phyloP scores from a whole-genome alignment of 2,888 invertebrate genomes.

The Drosophila eohydei region DNA sequence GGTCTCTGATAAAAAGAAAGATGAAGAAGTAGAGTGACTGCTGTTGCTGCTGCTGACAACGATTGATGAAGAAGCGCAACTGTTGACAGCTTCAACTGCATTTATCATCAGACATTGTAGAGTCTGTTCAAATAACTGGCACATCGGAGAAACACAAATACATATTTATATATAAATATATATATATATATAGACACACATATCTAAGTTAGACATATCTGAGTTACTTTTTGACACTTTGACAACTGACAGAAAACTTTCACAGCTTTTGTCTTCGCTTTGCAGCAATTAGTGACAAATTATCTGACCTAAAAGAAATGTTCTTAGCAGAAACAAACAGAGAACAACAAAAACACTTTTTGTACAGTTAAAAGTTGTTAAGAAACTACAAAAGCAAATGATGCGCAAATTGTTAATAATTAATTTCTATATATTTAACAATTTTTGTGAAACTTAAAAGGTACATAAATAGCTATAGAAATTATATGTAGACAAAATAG shows the following conservation, averaged over 20 bases:
- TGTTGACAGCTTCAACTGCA: slow-evolving; percentile 66
- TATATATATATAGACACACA: not conserved
- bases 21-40: not conserved
- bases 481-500: not conserved
- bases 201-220: slow-evolving; percentile 2
- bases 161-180: not conserved
- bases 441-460: not conserved
- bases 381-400: not conserved
- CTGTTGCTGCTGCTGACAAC: slow-evolving; percentile 7
- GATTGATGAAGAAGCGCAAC: slow-evolving; percentile 55
- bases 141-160: slow-evolving; percentile 35
- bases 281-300: slow-evolving; percentile 55
- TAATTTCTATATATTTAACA: not conserved
- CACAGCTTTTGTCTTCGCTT: slow-evolving; percentile 42
- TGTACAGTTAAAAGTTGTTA: slow-evolving; percentile 2
- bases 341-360: not conserved
- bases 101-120: slow-evolving; percentile 47
- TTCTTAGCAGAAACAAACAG: slow-evolving; percentile 42
- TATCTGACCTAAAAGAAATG: slow-evolving; percentile 20
- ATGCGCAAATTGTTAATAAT: not conserved
- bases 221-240: not conserved
- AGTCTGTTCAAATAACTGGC: slow-evolving; percentile 46
- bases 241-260: slow-evolving; percentile 49
- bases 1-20: slow-evolving; percentile 23
- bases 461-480: not conserved